Evolutionary conservation across 2,113 vertebrate species (phyloP), one percentile per base, ranked within the genome.

Genomic region (Gallinago jamesoni): DNA sequence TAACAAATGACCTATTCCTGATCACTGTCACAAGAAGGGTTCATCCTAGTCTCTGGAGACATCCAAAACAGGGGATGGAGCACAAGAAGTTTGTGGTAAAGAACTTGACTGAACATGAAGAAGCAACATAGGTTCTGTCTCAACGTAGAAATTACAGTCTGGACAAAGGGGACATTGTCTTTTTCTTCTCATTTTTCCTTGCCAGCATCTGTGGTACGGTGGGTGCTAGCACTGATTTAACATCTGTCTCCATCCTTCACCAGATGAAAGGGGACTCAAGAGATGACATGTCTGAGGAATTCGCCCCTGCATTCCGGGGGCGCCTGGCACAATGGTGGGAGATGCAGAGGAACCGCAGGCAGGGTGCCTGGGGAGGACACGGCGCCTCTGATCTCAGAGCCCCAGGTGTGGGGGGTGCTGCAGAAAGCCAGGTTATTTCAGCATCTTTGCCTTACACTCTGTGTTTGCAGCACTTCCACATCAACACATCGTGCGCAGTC

Each of bases 231-330:
- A 25, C 66, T 90, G 75, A 86, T 92, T 92, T 85, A 92, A 94
- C 83, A 88, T 63, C 85, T 86, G 88, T 83, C 67, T 90, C 70
- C 67, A 69, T 86, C 67, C 39, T 78, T 39, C 4, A 8, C 39
- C 0, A 10, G 63, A 96, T 94, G 88, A 97, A 93, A 95, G 72
- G 62, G 55, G 67, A 77, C 88, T 92, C 95, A 96, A 92, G 96
- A 96, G 95, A 50, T 88, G 85, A 93, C 95, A 88, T 1, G 95
- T 70, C 88, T 14, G 0, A 94, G 92, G 90, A 95, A 94, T 97
- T 92, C 0, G 6, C 17, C 47, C 12, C 59, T 23, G 72, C 83
- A 88, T 94, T 93, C 95, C 96, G 90, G 83, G 48, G 55, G 27
- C 0, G 0, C 50, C 59, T 77, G 45, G 2, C 35, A 88, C 74